These are phyloP conservation scores for Siniperca knerii DNA, from an alignment of 2,113 vertebrate species.

Conservation along the genomic window DNA sequence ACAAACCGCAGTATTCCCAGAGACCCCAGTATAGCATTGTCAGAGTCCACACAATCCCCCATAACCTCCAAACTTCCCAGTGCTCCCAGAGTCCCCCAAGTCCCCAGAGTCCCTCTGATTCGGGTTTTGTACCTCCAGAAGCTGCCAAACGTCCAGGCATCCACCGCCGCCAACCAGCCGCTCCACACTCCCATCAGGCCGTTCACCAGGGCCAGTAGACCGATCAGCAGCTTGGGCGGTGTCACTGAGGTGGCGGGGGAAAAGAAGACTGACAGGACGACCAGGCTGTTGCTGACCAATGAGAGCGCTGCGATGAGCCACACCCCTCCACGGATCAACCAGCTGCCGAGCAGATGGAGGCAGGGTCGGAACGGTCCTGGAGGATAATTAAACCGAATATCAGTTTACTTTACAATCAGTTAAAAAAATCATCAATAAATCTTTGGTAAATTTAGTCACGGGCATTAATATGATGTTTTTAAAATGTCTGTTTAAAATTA, in stretches of 20 bases:
- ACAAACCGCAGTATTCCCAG: no score
- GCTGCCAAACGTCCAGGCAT: slow-evolving; percentile 90
- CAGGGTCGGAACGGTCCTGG: slow-evolving; percentile 94
- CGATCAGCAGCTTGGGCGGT: slow-evolving; percentile 88
- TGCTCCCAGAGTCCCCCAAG: not conserved
- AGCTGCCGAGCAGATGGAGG: slow-evolving; percentile 91
- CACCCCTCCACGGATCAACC: slow-evolving; percentile 92
- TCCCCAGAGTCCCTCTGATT: not conserved
- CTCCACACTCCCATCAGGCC: slow-evolving; percentile 89
- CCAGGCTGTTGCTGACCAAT: slow-evolving; percentile 89
- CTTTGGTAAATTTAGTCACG: no score
- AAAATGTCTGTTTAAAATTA: no score
- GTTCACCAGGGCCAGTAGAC: slow-evolving; percentile 89
- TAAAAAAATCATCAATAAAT: no score
- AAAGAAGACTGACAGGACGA: slow-evolving; percentile 88
- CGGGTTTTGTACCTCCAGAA: slow-evolving; percentile 84
- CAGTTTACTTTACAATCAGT: not conserved
- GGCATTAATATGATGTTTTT: no score
- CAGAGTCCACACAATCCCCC: no score
- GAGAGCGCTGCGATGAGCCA: slow-evolving; percentile 90
- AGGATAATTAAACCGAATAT: not conserved
- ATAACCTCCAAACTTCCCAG: not conserved
- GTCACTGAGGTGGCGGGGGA: slow-evolving; percentile 80
- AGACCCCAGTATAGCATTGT: no score
- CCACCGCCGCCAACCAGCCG: slow-evolving; percentile 87